Percentiles rank a stretch among this genome's conserved stretches.
phyloP scores from a whole-genome alignment of 2,888 invertebrate genomes.

The Willowsia nigromaculata region DNA sequence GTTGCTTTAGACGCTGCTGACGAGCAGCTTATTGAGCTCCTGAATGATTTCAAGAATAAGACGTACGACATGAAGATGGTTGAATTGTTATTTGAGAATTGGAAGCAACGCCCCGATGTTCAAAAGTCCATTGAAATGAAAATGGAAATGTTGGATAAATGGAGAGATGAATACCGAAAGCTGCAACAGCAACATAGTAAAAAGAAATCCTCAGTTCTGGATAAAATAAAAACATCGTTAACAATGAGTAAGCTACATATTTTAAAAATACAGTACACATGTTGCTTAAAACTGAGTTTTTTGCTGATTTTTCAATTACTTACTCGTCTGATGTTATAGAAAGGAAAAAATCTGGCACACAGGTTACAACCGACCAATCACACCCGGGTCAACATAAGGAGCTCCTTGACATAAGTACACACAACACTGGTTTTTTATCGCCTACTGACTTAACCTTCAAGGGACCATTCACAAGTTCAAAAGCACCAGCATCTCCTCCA shows the following conservation, averaged over 20 bases:
- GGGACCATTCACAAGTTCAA: conserved; percentile 21
- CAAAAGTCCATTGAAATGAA: conserved; percentile 92
- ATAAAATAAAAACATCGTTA: conserved; percentile 6
- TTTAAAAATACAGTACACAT: too few relatives aligned
- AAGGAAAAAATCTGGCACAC: conserved; percentile 12
- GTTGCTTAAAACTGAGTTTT: too few relatives aligned
- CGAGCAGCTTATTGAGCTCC: conserved; percentile 91
- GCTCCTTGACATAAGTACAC: background rate
- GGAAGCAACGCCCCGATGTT: conserved; percentile 92
- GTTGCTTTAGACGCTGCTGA: conserved; percentile 72
- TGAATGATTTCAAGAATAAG: conserved; percentile 93
- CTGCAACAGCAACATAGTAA: background rate
- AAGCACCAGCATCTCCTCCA: background rate
- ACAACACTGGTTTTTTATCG: background rate
- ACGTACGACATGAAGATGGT: conserved; percentile 89
- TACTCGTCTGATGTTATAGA: too few relatives aligned
- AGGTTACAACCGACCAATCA: background rate
- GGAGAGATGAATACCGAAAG: conserved; percentile 87
- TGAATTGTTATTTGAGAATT: conserved; percentile 91
- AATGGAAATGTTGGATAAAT: conserved; percentile 87
- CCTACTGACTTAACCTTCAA: conserved; percentile 48
- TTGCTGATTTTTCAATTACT: too few relatives aligned
- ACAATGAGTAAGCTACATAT: conserved; percentile 34
- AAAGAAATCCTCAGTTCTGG: conserved; percentile 18
- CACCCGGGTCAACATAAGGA: background rate